These are phyloP conservation scores for Syngnathus typhle DNA, from an alignment of 2,113 vertebrate species.

Conservation along the genomic window DNA sequence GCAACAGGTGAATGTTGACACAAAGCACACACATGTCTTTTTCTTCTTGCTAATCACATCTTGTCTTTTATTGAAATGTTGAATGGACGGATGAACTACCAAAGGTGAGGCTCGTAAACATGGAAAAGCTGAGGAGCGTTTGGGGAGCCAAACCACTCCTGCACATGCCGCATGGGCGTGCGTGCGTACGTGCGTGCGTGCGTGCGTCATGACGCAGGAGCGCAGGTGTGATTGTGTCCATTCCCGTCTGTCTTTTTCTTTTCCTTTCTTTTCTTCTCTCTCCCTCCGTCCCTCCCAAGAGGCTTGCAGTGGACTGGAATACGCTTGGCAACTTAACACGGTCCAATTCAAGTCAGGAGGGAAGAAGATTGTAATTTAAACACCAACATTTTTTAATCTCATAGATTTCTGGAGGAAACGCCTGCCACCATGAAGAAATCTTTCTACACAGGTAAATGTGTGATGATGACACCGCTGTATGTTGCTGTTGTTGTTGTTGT, in stretches of 20 bases:
- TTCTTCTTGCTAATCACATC: neutral
- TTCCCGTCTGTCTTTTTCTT: constrained; percentile 4
- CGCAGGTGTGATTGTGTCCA: constrained; percentile 57
- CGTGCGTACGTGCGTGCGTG: constrained; percentile 49
- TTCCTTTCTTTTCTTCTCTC: constrained; percentile 9
- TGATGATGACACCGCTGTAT: too few relatives aligned
- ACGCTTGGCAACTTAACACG: constrained; percentile 1
- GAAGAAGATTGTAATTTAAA: neutral
- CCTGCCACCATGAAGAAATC: constrained; percentile 55
- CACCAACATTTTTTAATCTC: neutral
- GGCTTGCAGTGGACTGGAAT: constrained; percentile 9
- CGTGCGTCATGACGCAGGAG: constrained; percentile 34
- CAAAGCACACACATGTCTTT: neutral
- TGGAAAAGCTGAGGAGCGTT: neutral
- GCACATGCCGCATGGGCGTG: constrained; percentile 51
- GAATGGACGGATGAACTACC: too few relatives aligned
- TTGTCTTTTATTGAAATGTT: neutral
- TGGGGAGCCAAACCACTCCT: neutral
- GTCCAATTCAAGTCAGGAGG: neutral
- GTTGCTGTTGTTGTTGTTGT: too few relatives aligned
- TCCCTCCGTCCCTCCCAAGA: constrained; percentile 26
- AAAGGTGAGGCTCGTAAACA: neutral
- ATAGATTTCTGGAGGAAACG: constrained; percentile 7
- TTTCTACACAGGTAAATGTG: constrained; percentile 50
- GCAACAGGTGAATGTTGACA: neutral